Evolutionary conservation across 1,140 invertebrate genomes (phyloP), one percentile per base, ranked within the genome.

Genomic region (Pararge aegeria): DNA sequence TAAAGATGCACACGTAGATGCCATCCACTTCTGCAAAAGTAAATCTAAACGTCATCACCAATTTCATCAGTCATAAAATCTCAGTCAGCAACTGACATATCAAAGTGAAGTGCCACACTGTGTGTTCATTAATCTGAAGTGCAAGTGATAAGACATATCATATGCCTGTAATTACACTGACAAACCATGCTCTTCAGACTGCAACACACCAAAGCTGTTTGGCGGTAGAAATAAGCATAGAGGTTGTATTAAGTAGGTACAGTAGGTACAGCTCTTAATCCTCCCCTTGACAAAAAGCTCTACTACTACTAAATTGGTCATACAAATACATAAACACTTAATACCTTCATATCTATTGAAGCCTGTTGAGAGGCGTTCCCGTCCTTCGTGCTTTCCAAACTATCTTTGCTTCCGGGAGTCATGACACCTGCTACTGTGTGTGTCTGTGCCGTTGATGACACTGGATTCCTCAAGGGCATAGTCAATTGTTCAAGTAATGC

Each of bases 1-100:
- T 13, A 97, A 83, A 24, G 90, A 82, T 13, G 75, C 61, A 49
- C 82, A 88, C 5, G 81, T 86, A 34, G 81, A 75, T 42, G 76
- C 69, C 68, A 91, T 65, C 86, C 87, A 89, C 69, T 90, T 90
- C 89, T 91, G 61, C 15, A 51, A 37, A 49, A 29, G 13, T 13
- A 38, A 4, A 12, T 13, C 12, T 37, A 10, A 13, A 10, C n/a
- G n/a, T n/a, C n/a, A n/a, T n/a, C n/a, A n/a, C n/a, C n/a, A n/a
- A n/a, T n/a, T n/a, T n/a, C n/a, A n/a, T n/a, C n/a, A n/a, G n/a
- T n/a, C n/a, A n/a, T n/a, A n/a, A n/a, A n/a, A n/a, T n/a, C n/a
- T n/a, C n/a, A n/a, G n/a, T n/a, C n/a, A n/a, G n/a, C n/a, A n/a
- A n/a, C n/a, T n/a, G n/a, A n/a, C n/a, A n/a, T n/a, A n/a, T n/a